These are phyloP conservation scores for Gopherus flavomarginatus DNA, from an alignment of 2,113 vertebrate species.

Conservation along the genomic window DNA sequence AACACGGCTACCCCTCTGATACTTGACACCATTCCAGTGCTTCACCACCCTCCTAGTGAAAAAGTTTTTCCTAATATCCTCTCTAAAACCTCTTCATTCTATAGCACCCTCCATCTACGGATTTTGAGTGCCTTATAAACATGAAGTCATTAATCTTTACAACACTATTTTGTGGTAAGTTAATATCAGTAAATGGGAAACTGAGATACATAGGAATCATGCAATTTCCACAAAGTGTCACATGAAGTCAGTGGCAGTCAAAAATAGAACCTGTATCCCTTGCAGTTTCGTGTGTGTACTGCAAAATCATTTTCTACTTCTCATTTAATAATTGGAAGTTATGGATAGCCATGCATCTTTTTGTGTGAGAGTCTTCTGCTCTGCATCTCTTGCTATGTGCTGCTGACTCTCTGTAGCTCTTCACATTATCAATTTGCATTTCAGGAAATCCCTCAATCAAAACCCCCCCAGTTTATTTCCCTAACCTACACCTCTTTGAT, in stretches of 20 bases:
- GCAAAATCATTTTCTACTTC: not conserved
- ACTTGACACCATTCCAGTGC: no score
- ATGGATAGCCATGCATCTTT: not conserved
- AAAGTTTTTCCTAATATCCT: no score
- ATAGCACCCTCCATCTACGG: not conserved
- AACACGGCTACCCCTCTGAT: no score
- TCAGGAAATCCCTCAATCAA: not conserved
- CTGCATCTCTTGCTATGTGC: not conserved
- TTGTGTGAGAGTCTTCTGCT: not conserved
- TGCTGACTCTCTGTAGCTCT: not conserved
- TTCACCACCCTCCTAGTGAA: no score
- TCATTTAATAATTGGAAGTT: not conserved
- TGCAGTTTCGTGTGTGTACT: not conserved
- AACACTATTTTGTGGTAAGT: not conserved
- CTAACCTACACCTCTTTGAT: not conserved
- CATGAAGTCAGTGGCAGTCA: not conserved
- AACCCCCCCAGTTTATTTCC: accelerated
- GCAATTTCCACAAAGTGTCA: not conserved
- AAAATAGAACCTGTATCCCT: not conserved
- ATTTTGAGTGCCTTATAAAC: not conserved
- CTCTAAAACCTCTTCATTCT: not conserved
- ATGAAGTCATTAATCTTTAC: not conserved
- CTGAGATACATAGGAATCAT: not conserved
- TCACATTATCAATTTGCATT: not conserved
- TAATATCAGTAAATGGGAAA: not conserved